Conservation (phyloP, 2,113 vertebrate species). For the Colinus virginianus region DNA sequence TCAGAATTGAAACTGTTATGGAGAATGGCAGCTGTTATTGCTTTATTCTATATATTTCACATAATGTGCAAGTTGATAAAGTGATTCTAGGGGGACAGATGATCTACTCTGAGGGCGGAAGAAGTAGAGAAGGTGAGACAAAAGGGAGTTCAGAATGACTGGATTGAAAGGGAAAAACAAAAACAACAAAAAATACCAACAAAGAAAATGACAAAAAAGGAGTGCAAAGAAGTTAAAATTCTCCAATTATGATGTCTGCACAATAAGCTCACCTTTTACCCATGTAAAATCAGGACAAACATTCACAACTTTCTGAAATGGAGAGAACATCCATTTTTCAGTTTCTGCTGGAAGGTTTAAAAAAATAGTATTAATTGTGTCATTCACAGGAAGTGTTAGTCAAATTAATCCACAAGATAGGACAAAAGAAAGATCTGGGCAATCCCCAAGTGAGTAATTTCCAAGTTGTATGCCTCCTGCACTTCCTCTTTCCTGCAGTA, state of each 20-base stretch:
- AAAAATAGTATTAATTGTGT: background rate
- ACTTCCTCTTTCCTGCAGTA: background rate
- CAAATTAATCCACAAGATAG: background rate
- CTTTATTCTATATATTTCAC: background rate
- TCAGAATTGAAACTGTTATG: background rate
- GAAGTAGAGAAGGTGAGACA: background rate
- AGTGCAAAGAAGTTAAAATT: background rate
- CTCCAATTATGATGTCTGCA: background rate
- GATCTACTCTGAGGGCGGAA: background rate
- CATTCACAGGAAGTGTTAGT: background rate
- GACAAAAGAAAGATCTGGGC: background rate
- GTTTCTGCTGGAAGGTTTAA: background rate
- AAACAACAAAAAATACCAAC: background rate
- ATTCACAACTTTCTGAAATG: background rate
- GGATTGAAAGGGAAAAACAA: background rate
- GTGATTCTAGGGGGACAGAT: background rate
- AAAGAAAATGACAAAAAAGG: background rate
- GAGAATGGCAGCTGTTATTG: background rate
- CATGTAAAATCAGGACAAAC: background rate
- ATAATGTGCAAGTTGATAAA: background rate
- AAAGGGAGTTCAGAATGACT: fast-evolving
- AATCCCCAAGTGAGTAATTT: background rate
- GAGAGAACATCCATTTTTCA: background rate
- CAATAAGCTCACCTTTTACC: background rate
- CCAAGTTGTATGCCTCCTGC: background rate